Conservation (phyloP, 2,888 invertebrate species). For the Pollenia labialis region DNA sequence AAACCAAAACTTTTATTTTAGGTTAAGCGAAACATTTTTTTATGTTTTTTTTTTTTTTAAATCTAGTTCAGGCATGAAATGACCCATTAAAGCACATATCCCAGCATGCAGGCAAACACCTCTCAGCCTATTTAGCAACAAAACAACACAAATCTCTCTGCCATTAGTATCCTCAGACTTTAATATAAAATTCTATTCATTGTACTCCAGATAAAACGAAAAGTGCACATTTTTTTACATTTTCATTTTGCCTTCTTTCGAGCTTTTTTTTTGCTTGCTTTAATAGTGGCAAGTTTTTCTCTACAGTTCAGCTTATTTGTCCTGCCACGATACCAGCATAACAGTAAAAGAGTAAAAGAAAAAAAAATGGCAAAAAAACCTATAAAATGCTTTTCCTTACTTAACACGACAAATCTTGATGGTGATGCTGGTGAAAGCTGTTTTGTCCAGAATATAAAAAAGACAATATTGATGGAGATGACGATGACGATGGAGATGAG, state of each 20-base stretch:
- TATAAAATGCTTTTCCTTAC: constrained; percentile 25
- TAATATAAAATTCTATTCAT: constrained; percentile 27
- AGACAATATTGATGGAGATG: constrained; percentile 2
- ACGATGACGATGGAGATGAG: neutral
- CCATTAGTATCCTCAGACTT: constrained; percentile 30
- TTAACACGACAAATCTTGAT: constrained; percentile 33
- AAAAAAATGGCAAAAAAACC: neutral
- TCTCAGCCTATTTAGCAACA: constrained; percentile 5
- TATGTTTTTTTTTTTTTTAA: too few species aligned
- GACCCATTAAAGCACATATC: neutral
- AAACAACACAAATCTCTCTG: constrained; percentile 19
- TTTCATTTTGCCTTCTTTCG: constrained; percentile 14
- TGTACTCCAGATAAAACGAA: constrained; percentile 49
- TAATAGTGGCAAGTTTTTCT: neutral
- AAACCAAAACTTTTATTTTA: too few species aligned
- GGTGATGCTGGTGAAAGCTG: constrained; percentile 26
- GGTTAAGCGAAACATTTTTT: too few species aligned
- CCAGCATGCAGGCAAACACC: neutral
- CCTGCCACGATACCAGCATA: constrained; percentile 22
- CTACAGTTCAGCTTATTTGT: neutral
- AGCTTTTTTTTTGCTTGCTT: neutral
- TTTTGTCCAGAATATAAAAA: constrained; percentile 11
- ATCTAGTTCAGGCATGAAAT: neutral
- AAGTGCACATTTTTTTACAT: constrained; percentile 47
- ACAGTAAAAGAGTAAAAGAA: neutral